phyloP scores from a whole-genome alignment of 2,888 invertebrate species.

The Luperina testacea region DNA sequence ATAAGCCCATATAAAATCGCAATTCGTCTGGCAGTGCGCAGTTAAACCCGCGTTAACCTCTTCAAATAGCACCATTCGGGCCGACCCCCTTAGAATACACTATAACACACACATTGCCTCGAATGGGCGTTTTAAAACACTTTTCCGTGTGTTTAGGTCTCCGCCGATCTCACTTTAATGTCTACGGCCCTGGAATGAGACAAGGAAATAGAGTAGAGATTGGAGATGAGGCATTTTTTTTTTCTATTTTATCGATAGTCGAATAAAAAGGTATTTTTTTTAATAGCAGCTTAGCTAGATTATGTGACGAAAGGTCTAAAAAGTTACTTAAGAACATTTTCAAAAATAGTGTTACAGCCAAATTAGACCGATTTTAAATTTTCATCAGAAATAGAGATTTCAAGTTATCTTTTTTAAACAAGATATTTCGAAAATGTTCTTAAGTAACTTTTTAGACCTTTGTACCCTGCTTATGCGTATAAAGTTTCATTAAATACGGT shows the following conservation, averaged over 20 bases:
- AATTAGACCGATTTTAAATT: no score
- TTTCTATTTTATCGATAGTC: constrained; percentile 31
- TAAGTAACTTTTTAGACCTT: no score
- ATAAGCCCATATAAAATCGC: constrained; percentile 57
- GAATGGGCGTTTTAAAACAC: constrained; percentile 82
- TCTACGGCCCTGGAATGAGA: constrained; percentile 57
- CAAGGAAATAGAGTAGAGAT: constrained; percentile 47
- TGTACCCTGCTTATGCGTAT: no score
- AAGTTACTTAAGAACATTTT: no score
- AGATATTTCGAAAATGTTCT: no score
- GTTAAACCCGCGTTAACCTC: constrained; percentile 70
- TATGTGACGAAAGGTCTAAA: no score
- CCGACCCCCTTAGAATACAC: constrained; percentile 69
- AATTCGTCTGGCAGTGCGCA: constrained; percentile 61
- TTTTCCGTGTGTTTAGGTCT: constrained; percentile 82
- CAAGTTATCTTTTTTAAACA: no score
- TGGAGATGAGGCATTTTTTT: not conserved
- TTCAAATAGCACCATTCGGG: constrained; percentile 67
- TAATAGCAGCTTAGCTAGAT: not conserved
- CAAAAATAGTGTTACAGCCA: no score
- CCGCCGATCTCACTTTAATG: constrained; percentile 69
- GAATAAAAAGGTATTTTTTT: constrained; percentile 20
- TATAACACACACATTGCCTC: constrained; percentile 75
- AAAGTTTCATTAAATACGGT: no score
- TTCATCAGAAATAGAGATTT: no score